These are phyloP conservation scores for Lepidotrigona ventralis DNA, from an alignment of 1,140 invertebrate genomes.

Conservation along the genomic window DNA sequence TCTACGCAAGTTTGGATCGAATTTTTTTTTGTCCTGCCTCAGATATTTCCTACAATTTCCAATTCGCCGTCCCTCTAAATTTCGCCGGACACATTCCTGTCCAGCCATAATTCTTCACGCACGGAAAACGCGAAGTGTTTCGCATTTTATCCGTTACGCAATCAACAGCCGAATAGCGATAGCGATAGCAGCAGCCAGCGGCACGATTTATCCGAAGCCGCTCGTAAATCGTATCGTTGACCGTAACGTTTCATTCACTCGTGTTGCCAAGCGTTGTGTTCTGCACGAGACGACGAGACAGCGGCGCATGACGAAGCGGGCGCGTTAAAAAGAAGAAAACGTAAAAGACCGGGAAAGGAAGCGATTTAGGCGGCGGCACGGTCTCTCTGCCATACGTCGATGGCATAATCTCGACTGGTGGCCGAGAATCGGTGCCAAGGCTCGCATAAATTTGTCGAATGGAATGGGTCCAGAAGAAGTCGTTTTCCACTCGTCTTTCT, in stretches of 20 bases:
- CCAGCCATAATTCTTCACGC: neutral
- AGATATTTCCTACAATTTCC: too few species aligned
- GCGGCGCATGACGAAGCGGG: neutral
- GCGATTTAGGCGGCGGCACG: slow-evolving; percentile 10
- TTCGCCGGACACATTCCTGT: too few species aligned
- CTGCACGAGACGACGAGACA: neutral
- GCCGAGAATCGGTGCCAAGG: slow-evolving; percentile 73
- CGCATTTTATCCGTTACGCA: neutral
- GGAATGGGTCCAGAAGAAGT: slow-evolving; percentile 52
- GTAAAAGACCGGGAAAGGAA: slow-evolving; percentile 10
- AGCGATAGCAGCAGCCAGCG: neutral
- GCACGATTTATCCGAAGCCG: slow-evolving; percentile 60
- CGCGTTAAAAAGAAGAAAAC: slow-evolving; percentile 33
- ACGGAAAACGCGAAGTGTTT: neutral
- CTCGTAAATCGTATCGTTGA: slow-evolving; percentile 57
- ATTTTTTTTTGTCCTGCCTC: too few species aligned
- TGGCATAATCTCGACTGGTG: slow-evolving; percentile 68
- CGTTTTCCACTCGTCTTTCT: neutral
- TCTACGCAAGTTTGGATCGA: too few species aligned
- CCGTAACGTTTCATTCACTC: slow-evolving; percentile 31
- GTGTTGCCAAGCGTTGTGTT: neutral
- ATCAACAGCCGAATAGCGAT: neutral
- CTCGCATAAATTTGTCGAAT: slow-evolving; percentile 62
- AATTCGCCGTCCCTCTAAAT: too few species aligned
- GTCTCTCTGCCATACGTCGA: slow-evolving; percentile 50